A percentile compares a stretch with the other conserved stretches of the same genome.
phyloP scores from a whole-genome alignment of 2,113 vertebrate species.

The Anolis sagrei region DNA sequence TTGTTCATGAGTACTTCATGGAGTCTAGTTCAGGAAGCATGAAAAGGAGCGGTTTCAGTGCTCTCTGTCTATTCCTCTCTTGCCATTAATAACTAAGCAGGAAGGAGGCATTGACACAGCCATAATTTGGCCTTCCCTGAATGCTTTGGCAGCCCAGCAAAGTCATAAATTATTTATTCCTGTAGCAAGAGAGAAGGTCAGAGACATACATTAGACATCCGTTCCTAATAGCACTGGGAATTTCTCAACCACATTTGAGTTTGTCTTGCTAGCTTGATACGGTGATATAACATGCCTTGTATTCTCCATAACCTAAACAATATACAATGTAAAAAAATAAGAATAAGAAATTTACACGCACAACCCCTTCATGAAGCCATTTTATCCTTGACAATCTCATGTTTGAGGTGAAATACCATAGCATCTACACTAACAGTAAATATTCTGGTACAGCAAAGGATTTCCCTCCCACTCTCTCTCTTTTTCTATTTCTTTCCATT shows the following conservation, averaged over 20 bases:
- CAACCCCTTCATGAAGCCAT: too few relatives aligned
- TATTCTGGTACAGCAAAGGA: too few relatives aligned
- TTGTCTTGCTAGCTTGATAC: background rate
- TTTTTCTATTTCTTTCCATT: too few relatives aligned
- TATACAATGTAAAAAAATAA: background rate
- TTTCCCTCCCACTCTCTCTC: too few relatives aligned
- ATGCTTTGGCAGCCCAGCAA: conserved; percentile 22
- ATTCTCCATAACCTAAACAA: conserved; percentile 11
- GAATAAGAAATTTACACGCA: too few relatives aligned
- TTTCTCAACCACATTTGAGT: background rate
- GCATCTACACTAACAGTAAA: too few relatives aligned
- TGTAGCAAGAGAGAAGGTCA: conserved; percentile 15
- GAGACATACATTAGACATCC: conserved; percentile 32
- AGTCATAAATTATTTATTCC: conserved; percentile 44
- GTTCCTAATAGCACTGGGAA: background rate
- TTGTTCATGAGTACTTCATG: background rate
- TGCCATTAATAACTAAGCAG: conserved; percentile 34
- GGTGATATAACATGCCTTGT: background rate
- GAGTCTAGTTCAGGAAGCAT: background rate
- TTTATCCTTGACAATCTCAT: too few relatives aligned
- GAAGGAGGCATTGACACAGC: background rate
- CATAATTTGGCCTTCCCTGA: conserved; percentile 22
- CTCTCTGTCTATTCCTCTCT: conserved; percentile 16
- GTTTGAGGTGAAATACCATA: too few relatives aligned
- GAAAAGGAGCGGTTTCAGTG: background rate